Base-by-base conservation (phyloP, 1,140 invertebrate species). In the Tribolium madens region DNA sequence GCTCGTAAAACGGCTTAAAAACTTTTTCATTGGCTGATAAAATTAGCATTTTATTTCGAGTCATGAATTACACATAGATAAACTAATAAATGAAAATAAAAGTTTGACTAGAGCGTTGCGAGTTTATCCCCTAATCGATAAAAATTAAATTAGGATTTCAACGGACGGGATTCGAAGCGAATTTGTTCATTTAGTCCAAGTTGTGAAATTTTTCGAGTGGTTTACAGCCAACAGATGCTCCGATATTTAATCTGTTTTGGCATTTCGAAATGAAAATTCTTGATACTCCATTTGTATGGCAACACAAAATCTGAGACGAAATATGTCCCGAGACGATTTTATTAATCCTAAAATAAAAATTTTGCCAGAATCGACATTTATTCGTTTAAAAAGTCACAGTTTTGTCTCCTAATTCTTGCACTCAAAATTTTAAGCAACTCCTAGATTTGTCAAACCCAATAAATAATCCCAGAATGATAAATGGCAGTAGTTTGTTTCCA, bases 111-210 rank as follows among this genome's bases (percentile, higher is more conserved):
- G 3, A 64, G 21, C 21, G 26, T 21, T 21, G 9, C 50, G 15
- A 52, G 15, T 14, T 52, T 52, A 64, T 64, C 31, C n/a, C 12
- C 13, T 64, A 64, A 64, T 64, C 57, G 26, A 64, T 64, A 33
- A 64, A 64, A 64, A 64, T 64, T 31, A 64, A 64, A 64, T 64
- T 64, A 64, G 18, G 18, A 12, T 60, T 60, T 60, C 26, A 60
- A 15, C 53, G n/a, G 14, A 10, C 13, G 10, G 7, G 50, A 52
- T 15, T 52, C 13, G 9, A 18, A 64, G 57, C 21, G 57, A 64
- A 13, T 64, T 64, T 64, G 26, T 33, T 64, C 57, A 57, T 57
- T 57, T 57, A 21, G 52, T 57, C 14, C 3, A 21, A 57, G 52
- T 21, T 26, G 14, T 21, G 31, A 33, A 33, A 64, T 64, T 64